Evolutionary conservation across 2,888 invertebrate species (phyloP).

Genomic region (Sesia bembeciformis): DNA sequence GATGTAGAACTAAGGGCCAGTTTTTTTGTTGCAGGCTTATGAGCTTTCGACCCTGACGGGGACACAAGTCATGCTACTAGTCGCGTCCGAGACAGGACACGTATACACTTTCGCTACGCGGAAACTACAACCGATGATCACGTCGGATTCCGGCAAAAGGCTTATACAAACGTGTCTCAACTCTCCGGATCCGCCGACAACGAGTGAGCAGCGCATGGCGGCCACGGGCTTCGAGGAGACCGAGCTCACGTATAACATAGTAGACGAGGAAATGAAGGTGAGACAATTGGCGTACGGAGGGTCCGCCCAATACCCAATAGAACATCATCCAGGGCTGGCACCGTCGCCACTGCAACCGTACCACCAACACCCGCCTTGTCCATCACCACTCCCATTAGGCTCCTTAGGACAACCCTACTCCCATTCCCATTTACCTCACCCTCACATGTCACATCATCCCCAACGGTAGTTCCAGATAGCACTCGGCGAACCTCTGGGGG

Average conservation of each 20-base stretch:
- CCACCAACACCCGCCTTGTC: constrained; percentile 83
- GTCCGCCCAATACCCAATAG: constrained; percentile 82
- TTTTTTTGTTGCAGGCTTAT: constrained; percentile 86
- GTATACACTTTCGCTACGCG: constrained; percentile 99
- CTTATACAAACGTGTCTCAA: constrained; percentile 99
- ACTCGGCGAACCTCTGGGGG: constrained; percentile 4
- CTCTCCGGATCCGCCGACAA: constrained; percentile 92
- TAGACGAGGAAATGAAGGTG: constrained; percentile 97
- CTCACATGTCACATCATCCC: constrained; percentile 84
- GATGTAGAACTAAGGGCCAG: too few species aligned
- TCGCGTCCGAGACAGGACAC: constrained; percentile 99
- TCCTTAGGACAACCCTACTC: constrained; percentile 68
- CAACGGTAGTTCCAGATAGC: constrained; percentile 81
- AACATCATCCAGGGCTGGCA: constrained; percentile 77
- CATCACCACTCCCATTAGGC: constrained; percentile 81
- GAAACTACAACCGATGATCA: constrained; percentile 99
- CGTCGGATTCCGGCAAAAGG: constrained; percentile 96
- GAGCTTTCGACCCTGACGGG: constrained; percentile 99
- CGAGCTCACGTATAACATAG: constrained; percentile 96
- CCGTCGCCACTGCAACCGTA: constrained; percentile 80
- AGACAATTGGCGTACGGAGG: constrained; percentile 93
- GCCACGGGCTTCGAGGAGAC: constrained; percentile 99
- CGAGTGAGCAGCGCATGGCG: constrained; percentile 96
- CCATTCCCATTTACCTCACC: constrained; percentile 75
- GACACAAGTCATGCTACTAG: constrained; percentile 99